Base-by-base conservation (phyloP, 2,797 vertebrate genomes). In the Crenichthys baileyi region DNA sequence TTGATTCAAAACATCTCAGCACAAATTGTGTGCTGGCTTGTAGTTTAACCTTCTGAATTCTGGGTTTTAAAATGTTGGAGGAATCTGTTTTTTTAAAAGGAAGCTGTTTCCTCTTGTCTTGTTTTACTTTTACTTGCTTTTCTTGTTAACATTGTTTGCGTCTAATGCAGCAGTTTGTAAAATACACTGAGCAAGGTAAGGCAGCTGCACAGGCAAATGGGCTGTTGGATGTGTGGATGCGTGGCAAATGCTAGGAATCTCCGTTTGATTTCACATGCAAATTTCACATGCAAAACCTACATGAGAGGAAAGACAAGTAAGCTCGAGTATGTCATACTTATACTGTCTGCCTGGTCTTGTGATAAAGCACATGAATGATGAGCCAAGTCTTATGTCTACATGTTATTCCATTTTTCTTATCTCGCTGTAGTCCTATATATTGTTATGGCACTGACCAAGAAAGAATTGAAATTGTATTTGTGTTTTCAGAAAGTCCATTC, bases 1-100 rank as follows among this genome's bases (percentile, higher is more conserved):
- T 88, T 83, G 63, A 85, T 83, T 82, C 79, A 9, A 76, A 87
- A 85, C 79, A 85, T 85, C 77, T 79, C 58, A 20, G 82, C 79
- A 77, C 81, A 85, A 86, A 91, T 83, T 85, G 87, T 89, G 89
- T 86, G 71, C 82, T 76, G 12, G 7, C 44, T 70, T 31, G 1
- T 58, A 72, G 68, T 73, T 77, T 76, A 46, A 44, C 29, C 51
- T 72, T 77, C 79, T 76, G 51, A 48, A 7, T 79, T 72, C 56
- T 41, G 50, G 60, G 83, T 89, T 88, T 90, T 86, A 78, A 83
- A 83, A 78, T 51, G 58, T 48, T 2, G 5, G 5, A 60, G 44
- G 29, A 85, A 83, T 80, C 76, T 68, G 51, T 22, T 70, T 24
- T 29, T 80, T 72, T 83, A 82, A 80, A 82, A 50, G 13, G 65